Conservation (phyloP, 2,797 vertebrate genomes). For the Ictinia mississippiensis region DNA sequence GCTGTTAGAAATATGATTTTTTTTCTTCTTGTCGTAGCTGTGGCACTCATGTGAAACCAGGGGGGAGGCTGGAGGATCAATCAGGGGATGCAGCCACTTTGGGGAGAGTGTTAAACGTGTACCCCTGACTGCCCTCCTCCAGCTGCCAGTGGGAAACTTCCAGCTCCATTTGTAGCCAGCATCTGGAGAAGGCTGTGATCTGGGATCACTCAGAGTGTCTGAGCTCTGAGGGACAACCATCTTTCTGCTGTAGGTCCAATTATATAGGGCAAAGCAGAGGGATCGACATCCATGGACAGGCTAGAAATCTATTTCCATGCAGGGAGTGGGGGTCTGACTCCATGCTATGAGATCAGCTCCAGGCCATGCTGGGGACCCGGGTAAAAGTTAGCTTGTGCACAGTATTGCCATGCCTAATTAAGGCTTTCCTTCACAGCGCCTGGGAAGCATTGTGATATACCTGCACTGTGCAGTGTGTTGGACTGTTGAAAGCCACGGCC, state of each 20-base stretch:
- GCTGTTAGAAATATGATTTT: not conserved
- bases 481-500: not conserved
- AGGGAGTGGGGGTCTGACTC: not conserved
- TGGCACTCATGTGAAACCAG: not conserved
- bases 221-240: not conserved
- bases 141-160: not conserved
- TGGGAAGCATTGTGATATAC: not conserved
- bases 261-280: not conserved
- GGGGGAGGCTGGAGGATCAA: not conserved
- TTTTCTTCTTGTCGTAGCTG: not conserved
- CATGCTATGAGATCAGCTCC: not conserved
- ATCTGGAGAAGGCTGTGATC: not conserved
- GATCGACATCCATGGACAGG: not conserved
- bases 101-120: fast-evolving
- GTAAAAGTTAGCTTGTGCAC: not conserved
- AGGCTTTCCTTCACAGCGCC: not conserved
- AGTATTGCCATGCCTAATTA: not conserved
- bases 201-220: not conserved
- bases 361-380: not conserved
- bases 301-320: not conserved
- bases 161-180: not conserved
- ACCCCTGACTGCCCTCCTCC: not conserved
- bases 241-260: not conserved
- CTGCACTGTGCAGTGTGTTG: fast-evolving
- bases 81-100: not conserved